Evolutionary conservation across 1,140 invertebrate genomes (phyloP).

Genomic region (Drosophila leontia): DNA sequence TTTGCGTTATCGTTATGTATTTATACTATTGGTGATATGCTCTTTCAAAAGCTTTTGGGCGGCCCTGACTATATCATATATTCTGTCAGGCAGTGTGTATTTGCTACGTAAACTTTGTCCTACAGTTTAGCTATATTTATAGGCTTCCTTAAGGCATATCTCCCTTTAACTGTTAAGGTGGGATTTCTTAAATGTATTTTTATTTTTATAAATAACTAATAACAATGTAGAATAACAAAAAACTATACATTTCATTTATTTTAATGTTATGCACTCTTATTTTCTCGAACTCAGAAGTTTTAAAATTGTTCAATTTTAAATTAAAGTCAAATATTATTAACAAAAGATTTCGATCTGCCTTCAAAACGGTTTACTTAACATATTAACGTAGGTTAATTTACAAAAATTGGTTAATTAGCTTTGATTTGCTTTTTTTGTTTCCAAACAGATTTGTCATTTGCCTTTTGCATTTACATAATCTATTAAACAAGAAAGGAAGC

Average conservation of each 20-base stretch:
- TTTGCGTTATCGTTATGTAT: too few relatives aligned
- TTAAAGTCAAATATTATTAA: not conserved
- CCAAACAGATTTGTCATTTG: not conserved
- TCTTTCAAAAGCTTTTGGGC: too few relatives aligned
- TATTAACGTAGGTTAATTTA: not conserved
- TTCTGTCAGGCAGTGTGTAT: too few relatives aligned
- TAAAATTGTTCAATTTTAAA: not conserved
- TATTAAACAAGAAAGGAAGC: not conserved
- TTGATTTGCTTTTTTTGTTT: not conserved
- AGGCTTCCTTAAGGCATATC: too few relatives aligned
- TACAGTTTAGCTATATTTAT: too few relatives aligned
- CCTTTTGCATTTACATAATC: not conserved
- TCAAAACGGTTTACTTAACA: not conserved
- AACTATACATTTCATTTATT: not conserved
- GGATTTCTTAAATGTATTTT: not conserved
- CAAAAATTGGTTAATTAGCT: not conserved
- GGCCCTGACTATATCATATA: too few relatives aligned
- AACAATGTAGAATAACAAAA: not conserved
- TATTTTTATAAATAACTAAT: slow-evolving; percentile 9
- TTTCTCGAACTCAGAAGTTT: not conserved
- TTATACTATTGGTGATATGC: too few relatives aligned
- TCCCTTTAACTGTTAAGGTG: too few relatives aligned
- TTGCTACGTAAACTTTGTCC: too few relatives aligned
- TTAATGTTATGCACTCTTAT: not conserved
- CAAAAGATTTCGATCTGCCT: not conserved